Base-by-base conservation (phyloP, 2,888 invertebrate species). In the Epinotia demarniana region DNA sequence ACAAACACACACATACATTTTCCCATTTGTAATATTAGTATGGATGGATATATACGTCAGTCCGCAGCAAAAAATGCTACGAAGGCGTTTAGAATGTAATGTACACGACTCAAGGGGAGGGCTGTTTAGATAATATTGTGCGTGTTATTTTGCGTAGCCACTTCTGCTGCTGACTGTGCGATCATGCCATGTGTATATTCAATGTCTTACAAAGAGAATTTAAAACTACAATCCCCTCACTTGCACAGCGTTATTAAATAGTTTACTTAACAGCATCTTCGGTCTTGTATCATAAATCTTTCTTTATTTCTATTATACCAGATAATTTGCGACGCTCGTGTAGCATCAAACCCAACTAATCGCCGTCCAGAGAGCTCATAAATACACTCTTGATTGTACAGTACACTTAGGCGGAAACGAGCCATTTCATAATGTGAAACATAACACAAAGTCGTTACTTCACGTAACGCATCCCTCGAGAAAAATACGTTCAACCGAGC, bases 351-450 rank as follows among this genome's bases (percentile, higher is more conserved):
- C 27, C 70, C 43, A 66, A 75, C 60, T 70, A 74, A 74, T 58
- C 39, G 55, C 71, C 66, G 58, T 73, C 80, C 46, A 27, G 77
- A 78, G 78, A 58, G 72, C 69, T 77, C 80, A 60, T 80, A 79
- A 81, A 80, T 77, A 78, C 78, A 61, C 69, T 78, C 23, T 70
- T 73, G 78, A 78, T 77, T 77, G 75, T 72, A 62, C 75, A 70
- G 49, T 49, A 69, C 12, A 62, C 69, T 74, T 74, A 62, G 62
- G 27, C 62, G 77, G 73, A 49, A 66, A 72, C 63, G 76, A 78
- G 78, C 68, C 75, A 78, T 78, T 81, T 78, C 77, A 78, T 80
- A 80, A 78, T 71, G 64, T 57, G 61, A 64, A 70, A 66, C 63
- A 77, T 78, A 73, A 66, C 73, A 69, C 55, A 13, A 75, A 58